Evolutionary conservation across 2,797 vertebrate genomes (phyloP), one percentile per base, ranked within the genome.

Genomic region (Momotus momota): DNA sequence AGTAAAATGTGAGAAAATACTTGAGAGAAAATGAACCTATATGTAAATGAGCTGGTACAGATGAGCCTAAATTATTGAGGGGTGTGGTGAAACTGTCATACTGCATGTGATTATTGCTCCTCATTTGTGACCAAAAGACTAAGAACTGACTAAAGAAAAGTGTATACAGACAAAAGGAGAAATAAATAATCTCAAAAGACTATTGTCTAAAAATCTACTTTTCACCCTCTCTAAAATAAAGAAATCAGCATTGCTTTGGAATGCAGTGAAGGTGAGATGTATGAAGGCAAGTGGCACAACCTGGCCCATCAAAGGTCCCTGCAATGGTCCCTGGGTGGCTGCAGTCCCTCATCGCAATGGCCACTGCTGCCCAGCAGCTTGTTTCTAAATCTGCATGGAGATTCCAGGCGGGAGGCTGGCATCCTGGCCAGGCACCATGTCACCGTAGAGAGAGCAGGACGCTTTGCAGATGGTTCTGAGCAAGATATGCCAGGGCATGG

Each of bases 381-480:
- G 0, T 5, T 58, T 70, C 29, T 13, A 3, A 22, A 8, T 16
- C 25, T 27, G 38, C 12, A 35, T 40, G 7, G n/a, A 23, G 29
- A 35, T 3, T 35, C 15, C 51, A 60, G 15, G 52, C 46, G 81
- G 94, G 55, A 86, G 43, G 10, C 46, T 13, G 29, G 57, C 26
- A 16, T 27, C 27, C 40, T 40, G 60, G 38, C 46, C 61, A 52
- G 48, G 55, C 27, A 40, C 29, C 3, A 0, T 52, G 60, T 33
- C 40, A 55, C 51, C 2, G 0, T 0, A 17, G 26, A 64, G 45
- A 31, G 31, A 40, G 6, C 6, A 45, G 51, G 70, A 52, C n/a
- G 27, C 23, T 67, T 52, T 77, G 64, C 70, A 89, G 75, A 31
- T 43, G 82, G 14, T 75, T 69, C 61, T 61, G 72, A 86, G 85